Evolutionary conservation across 2,888 invertebrate genomes (phyloP).

Genomic region (Palloptera scutellata): DNA sequence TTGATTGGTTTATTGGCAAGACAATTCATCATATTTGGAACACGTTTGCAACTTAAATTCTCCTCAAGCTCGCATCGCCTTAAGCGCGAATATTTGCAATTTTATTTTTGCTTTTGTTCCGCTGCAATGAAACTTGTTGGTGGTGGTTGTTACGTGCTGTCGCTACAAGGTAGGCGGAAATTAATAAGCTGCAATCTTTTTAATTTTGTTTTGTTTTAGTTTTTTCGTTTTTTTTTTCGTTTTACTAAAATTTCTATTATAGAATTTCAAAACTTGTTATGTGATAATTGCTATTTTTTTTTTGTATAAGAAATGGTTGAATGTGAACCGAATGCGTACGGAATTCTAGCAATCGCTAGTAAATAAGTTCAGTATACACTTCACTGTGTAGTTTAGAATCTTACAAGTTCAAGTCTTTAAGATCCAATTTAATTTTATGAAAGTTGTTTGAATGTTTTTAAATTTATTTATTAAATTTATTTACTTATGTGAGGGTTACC

Average conservation of each 20-base stretch:
- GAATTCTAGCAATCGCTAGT: too few relatives aligned
- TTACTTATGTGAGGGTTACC: too few relatives aligned
- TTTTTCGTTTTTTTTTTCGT: not conserved
- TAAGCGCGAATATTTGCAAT: too few relatives aligned
- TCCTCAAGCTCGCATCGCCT: not conserved
- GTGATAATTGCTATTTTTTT: not conserved
- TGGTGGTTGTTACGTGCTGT: not conserved
- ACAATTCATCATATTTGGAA: slow-evolving; percentile 35
- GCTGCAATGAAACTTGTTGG: slow-evolving; percentile 6
- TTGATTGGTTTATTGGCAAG: slow-evolving; percentile 33
- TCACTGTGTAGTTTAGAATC: too few relatives aligned
- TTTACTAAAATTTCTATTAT: slow-evolving; percentile 16
- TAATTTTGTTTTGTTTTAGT: slow-evolving; percentile 3
- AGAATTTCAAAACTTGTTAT: slow-evolving; percentile 16
- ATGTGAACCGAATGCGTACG: too few relatives aligned
- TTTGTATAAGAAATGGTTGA: too few relatives aligned
- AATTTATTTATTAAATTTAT: too few relatives aligned
- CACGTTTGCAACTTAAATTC: slow-evolving; percentile 28
- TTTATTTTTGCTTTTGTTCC: slow-evolving; percentile 4
- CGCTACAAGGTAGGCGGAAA: slow-evolving; percentile 19
- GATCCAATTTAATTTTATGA: too few relatives aligned
- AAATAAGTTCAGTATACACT: too few relatives aligned
- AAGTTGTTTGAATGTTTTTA: too few relatives aligned
- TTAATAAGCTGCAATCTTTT: slow-evolving; percentile 18
- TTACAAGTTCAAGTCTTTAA: too few relatives aligned